Conservation (phyloP, 2,113 vertebrate genomes). For the Neofelis nebulosa region DNA sequence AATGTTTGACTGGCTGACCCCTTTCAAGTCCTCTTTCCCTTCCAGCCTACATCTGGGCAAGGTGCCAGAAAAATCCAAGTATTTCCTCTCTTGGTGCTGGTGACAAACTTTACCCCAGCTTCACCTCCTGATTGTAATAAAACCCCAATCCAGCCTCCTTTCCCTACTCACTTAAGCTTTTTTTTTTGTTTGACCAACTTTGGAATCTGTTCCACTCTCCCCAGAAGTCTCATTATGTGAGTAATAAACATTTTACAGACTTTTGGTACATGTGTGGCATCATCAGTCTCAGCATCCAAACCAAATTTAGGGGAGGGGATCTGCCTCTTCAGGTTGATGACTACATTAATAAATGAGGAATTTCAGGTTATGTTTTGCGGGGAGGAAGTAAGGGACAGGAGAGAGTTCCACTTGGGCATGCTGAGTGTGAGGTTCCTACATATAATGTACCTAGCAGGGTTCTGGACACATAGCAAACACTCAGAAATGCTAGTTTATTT, state of each 20-base stretch:
- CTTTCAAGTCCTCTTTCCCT: not conserved
- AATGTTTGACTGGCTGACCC: not conserved
- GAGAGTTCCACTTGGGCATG: not conserved
- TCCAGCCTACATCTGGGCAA: not conserved
- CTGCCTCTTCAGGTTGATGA: not conserved
- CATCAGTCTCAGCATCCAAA: not conserved
- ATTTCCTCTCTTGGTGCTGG: not conserved
- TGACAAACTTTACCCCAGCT: not conserved
- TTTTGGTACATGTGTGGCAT: not conserved
- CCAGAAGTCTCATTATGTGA: not conserved
- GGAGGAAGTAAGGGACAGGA: not conserved
- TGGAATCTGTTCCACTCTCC: not conserved
- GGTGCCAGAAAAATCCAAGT: not conserved
- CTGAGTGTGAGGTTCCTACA: not conserved
- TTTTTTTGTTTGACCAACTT: not conserved
- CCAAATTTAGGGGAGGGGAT: not conserved
- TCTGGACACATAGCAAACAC: not conserved
- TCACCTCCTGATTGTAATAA: not conserved
- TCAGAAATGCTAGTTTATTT: conserved; percentile 14
- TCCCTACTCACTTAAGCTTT: not conserved
- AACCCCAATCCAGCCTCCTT: not conserved
- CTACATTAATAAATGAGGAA: conserved; percentile 7
- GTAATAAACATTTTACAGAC: not conserved
- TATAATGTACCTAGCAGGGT: not conserved
- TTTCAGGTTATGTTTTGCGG: not conserved